Base-by-base conservation (phyloP, 1,140 invertebrate species). In the Liolophura sinensis region DNA sequence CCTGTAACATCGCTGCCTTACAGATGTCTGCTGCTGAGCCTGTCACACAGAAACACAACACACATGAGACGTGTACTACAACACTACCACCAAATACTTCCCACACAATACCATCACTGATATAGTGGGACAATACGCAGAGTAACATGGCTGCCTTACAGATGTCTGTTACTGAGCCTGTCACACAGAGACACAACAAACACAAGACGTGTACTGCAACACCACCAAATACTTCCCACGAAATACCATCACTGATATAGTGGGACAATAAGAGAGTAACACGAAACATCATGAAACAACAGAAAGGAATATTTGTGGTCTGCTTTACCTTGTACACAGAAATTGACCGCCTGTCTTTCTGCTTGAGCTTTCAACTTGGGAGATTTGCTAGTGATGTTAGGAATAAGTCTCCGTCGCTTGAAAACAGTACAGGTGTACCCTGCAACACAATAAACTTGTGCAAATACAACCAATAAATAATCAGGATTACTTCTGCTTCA, bases 11-110 rank as follows among this genome's bases (percentile, higher is more conserved):
- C n/a, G 88, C 88, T 47, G 77, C 75, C 76, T 89, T 89, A 77
- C 88, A 88, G 55, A 89, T 69, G 74, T 89, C 88, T 25, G 88
- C 88, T 25, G 88, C 88, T 11, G 88, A 86, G 7, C 88, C 88
- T 89, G 70, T 12, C 54, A 70, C 25, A 68, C 24, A 49, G 62
- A 24, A 56, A 66, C 20, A 64, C 15, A 58, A 40, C 31, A 57
- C 55, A 57, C 40, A 15, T n/a, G n/a, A n/a, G n/a, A n/a, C n/a
- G n/a, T n/a, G n/a, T n/a, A n/a, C n/a, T n/a, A n/a, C n/a, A n/a
- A n/a, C n/a, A n/a, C n/a, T n/a, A n/a, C n/a, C n/a, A n/a, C n/a
- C n/a, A n/a, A n/a, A n/a, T n/a, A n/a, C n/a, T n/a, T n/a, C n/a
- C n/a, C n/a, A n/a, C n/a, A n/a, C n/a, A n/a, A n/a, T n/a, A n/a